These are phyloP conservation scores for Notocelia uddmanniana DNA, from an alignment of 2,888 invertebrate species.

Conservation along the genomic window DNA sequence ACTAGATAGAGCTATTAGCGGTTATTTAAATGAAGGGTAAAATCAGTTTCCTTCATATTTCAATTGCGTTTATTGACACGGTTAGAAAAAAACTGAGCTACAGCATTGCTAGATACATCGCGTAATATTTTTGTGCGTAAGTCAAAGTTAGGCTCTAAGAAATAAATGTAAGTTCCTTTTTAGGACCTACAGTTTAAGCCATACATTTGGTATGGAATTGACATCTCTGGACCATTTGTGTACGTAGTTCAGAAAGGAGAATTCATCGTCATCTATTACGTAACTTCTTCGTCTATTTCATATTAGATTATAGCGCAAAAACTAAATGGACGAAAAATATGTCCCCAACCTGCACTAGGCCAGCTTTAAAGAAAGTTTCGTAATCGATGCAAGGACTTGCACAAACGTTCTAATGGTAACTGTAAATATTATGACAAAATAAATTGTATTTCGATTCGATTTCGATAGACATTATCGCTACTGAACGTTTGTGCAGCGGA, in stretches of 20 bases:
- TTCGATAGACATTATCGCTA: background rate
- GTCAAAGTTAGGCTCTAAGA: background rate
- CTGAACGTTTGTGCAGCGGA: slow-evolving; percentile 1
- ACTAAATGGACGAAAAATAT: no score
- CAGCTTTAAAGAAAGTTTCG: background rate
- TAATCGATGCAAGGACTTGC: background rate
- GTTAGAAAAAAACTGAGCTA: no score
- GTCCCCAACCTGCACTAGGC: no score
- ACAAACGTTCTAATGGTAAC: background rate
- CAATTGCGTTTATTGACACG: no score
- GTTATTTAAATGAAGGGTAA: no score
- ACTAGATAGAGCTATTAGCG: no score
- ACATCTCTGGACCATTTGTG: background rate
- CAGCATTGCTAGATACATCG: no score
- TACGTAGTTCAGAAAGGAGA: background rate
- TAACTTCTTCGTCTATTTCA: background rate
- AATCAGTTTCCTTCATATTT: no score
- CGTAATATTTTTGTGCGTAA: no score
- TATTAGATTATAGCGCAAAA: background rate
- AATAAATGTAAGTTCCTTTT: background rate
- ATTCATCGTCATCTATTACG: background rate
- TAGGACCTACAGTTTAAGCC: background rate
- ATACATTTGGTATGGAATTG: background rate
- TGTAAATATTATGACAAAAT: background rate
- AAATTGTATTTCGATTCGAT: background rate